Conservation (phyloP, 2,113 vertebrate genomes). For the Cyanocitta stelleri region DNA sequence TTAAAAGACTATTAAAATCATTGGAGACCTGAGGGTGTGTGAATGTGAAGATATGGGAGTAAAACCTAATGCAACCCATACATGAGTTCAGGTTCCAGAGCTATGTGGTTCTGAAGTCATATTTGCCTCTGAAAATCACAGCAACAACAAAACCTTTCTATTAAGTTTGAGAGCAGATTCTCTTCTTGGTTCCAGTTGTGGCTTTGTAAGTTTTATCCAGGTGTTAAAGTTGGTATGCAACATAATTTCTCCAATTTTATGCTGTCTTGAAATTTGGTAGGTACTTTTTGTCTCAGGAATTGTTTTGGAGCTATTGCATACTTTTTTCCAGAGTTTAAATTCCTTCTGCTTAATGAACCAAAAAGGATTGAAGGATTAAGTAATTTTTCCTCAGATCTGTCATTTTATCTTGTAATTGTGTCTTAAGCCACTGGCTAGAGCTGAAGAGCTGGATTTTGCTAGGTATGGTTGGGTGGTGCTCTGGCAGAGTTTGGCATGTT, state of each 20-base stretch:
- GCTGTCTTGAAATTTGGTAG: background rate
- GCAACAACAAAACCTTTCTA: background rate
- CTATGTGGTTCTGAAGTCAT: background rate
- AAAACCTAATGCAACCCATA: background rate
- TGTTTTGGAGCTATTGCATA: background rate
- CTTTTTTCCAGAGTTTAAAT: background rate
- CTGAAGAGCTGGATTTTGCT: background rate
- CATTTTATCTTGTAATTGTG: background rate
- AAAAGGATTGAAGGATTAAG: background rate
- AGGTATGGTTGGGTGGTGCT: background rate
- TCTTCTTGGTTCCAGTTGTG: background rate
- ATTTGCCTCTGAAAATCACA: background rate
- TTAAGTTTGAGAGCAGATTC: background rate
- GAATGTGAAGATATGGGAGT: background rate
- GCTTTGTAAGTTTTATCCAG: background rate
- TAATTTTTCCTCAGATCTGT: background rate
- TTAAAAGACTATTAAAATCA: background rate
- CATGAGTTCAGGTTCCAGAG: background rate
- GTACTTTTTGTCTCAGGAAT: background rate
- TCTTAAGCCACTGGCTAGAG: background rate
- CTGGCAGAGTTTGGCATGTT: background rate
- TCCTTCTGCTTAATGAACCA: background rate
- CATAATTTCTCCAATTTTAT: background rate
- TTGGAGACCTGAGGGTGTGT: background rate
- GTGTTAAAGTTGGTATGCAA: background rate